phyloP scores from a whole-genome alignment of 2,113 vertebrate species.

The Ailurus styani region DNA sequence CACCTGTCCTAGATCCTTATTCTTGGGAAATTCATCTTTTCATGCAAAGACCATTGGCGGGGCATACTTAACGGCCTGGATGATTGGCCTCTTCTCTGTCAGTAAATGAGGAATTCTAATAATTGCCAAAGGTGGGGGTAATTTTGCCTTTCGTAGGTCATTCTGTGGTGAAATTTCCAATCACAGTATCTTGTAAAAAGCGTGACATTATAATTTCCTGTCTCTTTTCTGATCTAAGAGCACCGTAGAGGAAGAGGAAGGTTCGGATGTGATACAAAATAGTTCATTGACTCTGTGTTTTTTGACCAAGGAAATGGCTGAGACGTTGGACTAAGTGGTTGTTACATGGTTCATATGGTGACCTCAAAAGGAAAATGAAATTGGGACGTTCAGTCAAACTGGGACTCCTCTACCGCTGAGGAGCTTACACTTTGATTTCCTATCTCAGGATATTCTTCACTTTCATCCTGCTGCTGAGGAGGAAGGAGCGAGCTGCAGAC shows the following conservation, averaged over 20 bases:
- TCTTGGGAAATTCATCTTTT: background rate
- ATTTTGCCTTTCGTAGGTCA: background rate
- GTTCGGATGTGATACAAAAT: background rate
- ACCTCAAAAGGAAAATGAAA: background rate
- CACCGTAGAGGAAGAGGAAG: background rate
- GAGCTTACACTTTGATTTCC: constrained; percentile 35
- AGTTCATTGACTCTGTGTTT: background rate
- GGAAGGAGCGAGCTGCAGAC: constrained; percentile 61
- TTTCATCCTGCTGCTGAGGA: constrained; percentile 74
- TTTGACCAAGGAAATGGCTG: constrained; percentile 53
- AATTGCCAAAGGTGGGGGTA: constrained; percentile 8
- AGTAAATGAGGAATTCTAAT: background rate
- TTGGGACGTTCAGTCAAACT: constrained; percentile 31
- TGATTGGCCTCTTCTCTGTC: background rate
- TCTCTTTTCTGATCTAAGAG: background rate
- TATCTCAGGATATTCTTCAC: constrained; percentile 77
- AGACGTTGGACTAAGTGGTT: background rate
- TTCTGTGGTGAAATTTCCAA: background rate
- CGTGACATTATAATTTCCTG: background rate
- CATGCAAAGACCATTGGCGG: background rate
- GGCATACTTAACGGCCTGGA: background rate
- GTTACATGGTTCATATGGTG: background rate
- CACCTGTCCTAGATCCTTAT: background rate
- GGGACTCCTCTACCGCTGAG: background rate
- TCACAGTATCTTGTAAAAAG: background rate